Percentiles rank a stretch among this genome's conserved stretches.
These are phyloP conservation scores for Graptemys geographica DNA, from an alignment of 2,797 vertebrate genomes.

Conservation along the genomic window DNA sequence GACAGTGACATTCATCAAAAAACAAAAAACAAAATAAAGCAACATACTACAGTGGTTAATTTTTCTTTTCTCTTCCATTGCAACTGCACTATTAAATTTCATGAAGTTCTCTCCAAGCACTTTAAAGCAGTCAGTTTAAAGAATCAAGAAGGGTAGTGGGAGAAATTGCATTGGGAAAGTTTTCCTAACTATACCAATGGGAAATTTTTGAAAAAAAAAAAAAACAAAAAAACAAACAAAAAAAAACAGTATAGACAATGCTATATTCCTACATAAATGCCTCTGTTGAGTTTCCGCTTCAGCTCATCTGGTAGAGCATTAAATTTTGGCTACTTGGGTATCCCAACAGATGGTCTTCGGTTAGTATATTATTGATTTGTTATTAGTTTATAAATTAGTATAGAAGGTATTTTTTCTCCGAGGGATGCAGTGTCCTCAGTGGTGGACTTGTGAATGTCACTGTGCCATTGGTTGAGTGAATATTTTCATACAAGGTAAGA, in stretches of 20 bases:
- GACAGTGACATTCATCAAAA: constrained; percentile 10
- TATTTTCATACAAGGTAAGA: background rate
- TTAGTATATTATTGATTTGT: background rate
- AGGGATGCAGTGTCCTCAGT: background rate
- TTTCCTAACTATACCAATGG: background rate
- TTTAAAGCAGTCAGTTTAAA: constrained; percentile 22
- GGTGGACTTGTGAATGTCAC: background rate
- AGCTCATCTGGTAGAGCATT: constrained; percentile 44
- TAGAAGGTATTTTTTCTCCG: constrained; percentile 5
- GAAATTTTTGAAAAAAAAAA: background rate
- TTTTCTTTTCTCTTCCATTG: constrained; percentile 18
- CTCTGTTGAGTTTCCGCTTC: constrained; percentile 24
- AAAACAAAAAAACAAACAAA: no score
- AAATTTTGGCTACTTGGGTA: constrained; percentile 44
- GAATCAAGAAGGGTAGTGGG: background rate
- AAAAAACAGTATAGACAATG: background rate
- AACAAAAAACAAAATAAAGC: background rate
- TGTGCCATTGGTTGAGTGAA: background rate
- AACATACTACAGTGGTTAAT: background rate
- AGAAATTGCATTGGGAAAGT: background rate
- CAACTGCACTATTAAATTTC: constrained; percentile 23
- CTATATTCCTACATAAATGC: background rate
- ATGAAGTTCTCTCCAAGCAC: background rate
- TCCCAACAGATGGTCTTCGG: constrained; percentile 21
- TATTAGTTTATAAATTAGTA: constrained; percentile 45